Conservation (phyloP, 1,140 invertebrate species). For the Drosophila miranda region DNA sequence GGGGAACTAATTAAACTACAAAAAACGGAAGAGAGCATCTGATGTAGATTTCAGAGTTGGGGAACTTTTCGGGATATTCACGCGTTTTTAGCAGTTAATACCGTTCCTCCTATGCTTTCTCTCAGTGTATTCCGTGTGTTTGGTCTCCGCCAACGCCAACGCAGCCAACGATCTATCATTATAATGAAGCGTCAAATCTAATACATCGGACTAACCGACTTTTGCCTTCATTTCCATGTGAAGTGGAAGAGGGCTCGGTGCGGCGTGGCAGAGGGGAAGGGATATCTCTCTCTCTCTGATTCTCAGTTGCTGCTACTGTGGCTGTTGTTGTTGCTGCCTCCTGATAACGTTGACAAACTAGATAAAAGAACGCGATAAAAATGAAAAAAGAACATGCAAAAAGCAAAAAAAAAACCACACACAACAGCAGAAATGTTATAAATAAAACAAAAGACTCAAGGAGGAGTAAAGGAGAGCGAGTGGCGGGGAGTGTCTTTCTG, state of each 20-base stretch:
- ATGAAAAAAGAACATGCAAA: conserved; percentile 44
- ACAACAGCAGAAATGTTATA: conserved; percentile 55
- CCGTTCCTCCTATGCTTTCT: background rate
- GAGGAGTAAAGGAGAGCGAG: background rate
- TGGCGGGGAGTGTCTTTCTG: conserved; percentile 1
- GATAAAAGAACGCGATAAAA: conserved; percentile 77
- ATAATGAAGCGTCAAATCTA: conserved; percentile 80
- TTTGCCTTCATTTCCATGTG: conserved; percentile 60
- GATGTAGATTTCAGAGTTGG: no score
- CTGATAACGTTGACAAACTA: conserved; percentile 78
- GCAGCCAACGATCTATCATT: conserved; percentile 73
- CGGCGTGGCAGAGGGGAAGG: background rate
- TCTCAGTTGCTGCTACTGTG: conserved; percentile 9
- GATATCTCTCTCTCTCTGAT: conserved; percentile 2
- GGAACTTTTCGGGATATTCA: no score
- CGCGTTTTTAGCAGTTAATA: background rate
- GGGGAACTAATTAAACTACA: no score
- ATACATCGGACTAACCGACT: conserved; percentile 60
- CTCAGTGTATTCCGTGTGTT: conserved; percentile 24
- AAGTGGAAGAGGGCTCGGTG: background rate
- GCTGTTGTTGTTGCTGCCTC: conserved; percentile 16
- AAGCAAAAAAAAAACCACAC: conserved; percentile 25
- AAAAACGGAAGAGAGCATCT: no score
- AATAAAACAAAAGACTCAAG: conserved; percentile 63
- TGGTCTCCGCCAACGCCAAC: conserved; percentile 44